phyloP scores from a whole-genome alignment of 2,888 invertebrate species.

The Punctoribates punctum region DNA sequence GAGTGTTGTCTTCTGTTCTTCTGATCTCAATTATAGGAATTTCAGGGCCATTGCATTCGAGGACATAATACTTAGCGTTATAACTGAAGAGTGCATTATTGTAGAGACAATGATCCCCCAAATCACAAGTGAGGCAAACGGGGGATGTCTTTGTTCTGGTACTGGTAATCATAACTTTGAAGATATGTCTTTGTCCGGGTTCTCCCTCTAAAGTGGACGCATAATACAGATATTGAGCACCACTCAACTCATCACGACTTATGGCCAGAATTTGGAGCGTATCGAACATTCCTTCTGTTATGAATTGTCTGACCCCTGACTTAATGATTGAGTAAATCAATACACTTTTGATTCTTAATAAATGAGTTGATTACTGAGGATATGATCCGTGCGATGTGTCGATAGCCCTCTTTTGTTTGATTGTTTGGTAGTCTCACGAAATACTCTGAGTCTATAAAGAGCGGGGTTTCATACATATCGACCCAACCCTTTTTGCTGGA shows the following conservation, averaged over 20 bases:
- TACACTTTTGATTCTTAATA: background rate
- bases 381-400: slow-evolving; percentile 53
- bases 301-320: slow-evolving; percentile 43
- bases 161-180: slow-evolving; percentile 65
- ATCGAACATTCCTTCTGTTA: slow-evolving; percentile 47
- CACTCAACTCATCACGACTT: slow-evolving; percentile 25
- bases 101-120: slow-evolving; percentile 54
- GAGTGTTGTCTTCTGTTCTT: slow-evolving; percentile 45
- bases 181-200: slow-evolving; percentile 83
- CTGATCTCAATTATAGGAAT: slow-evolving; percentile 70
- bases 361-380: slow-evolving; percentile 49
- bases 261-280: slow-evolving; percentile 42
- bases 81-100: slow-evolving; percentile 57
- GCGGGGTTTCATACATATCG: slow-evolving; percentile 45
- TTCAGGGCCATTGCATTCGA: slow-evolving; percentile 87
- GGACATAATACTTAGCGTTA: slow-evolving; percentile 70
- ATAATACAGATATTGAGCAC: slow-evolving; percentile 68
- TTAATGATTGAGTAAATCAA: slow-evolving; percentile 10
- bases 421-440: slow-evolving; percentile 51
- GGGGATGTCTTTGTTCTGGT: slow-evolving; percentile 15
- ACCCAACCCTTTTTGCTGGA: slow-evolving; percentile 46
- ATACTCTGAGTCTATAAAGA: slow-evolving; percentile 50
- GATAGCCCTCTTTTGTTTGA: slow-evolving; percentile 51
- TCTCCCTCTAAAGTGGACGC: slow-evolving; percentile 77
- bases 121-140: slow-evolving; percentile 78